phyloP scores from a whole-genome alignment of 2,797 vertebrate species.

The Onychomys leucogaster region DNA sequence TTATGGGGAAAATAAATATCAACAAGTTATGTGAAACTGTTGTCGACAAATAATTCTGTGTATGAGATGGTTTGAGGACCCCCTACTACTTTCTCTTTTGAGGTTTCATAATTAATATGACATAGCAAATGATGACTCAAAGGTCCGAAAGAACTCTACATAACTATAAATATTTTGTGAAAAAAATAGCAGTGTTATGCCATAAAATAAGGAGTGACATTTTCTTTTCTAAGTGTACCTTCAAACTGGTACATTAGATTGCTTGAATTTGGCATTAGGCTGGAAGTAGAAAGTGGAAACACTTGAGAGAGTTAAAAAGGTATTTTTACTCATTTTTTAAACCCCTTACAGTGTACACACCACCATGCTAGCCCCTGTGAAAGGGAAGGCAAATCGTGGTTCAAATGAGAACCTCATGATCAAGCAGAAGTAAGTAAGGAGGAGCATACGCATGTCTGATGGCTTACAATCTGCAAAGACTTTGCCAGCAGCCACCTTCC shows the following conservation, averaged over 20 bases:
- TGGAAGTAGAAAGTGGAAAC: background rate
- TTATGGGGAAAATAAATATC: background rate
- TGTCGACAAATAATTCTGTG: background rate
- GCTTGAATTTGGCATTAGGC: background rate
- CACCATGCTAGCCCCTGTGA: background rate
- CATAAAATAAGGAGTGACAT: background rate
- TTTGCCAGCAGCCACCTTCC: background rate
- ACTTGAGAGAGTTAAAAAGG: background rate
- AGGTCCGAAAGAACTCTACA: background rate
- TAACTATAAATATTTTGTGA: background rate
- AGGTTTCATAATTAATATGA: background rate
- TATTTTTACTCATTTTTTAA: background rate
- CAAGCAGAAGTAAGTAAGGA: background rate
- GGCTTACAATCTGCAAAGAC: background rate
- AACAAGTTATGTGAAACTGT: background rate
- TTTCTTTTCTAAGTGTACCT: background rate
- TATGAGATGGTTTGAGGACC: background rate
- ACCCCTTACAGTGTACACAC: background rate
- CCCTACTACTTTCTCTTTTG: background rate
- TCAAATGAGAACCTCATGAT: background rate
- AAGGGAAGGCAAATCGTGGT: background rate
- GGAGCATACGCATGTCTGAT: background rate
- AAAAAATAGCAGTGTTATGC: background rate
- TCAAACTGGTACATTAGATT: background rate
- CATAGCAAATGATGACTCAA: background rate